phyloP scores from a whole-genome alignment of 2,113 vertebrate species.

The Bolborhynchus lineola region DNA sequence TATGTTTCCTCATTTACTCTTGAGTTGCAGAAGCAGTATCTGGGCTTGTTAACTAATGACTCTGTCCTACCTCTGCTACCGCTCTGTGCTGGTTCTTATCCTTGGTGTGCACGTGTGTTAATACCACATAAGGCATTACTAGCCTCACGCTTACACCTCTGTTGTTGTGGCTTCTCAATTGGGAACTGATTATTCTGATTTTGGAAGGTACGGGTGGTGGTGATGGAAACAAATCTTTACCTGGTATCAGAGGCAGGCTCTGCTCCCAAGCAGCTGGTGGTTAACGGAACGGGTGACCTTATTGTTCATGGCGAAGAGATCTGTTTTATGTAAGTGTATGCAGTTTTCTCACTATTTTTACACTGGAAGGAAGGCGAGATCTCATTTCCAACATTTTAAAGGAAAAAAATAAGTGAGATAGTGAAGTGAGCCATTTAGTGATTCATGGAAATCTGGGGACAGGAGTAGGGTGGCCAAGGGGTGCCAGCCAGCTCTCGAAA shows the following conservation, averaged over 20 bases:
- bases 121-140: background rate
- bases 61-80: background rate
- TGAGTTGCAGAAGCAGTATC: background rate
- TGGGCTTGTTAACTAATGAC: background rate
- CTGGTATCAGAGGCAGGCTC: background rate
- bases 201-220: background rate
- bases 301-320: background rate
- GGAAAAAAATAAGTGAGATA: background rate
- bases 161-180: background rate
- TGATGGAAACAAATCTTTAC: background rate
- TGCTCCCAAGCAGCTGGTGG: background rate
- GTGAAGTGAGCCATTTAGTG: background rate
- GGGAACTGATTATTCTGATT: background rate
- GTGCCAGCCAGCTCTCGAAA: background rate
- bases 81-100: background rate
- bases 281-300: background rate
- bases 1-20: background rate
- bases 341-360: background rate
- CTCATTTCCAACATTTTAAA: background rate
- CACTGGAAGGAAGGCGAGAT: background rate
- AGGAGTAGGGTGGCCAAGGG: background rate
- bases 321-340: background rate
- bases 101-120: background rate
- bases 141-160: background rate
- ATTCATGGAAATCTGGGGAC: background rate